Percentiles rank a stretch among this genome's conserved stretches.
Conservation (phyloP, 2,797 vertebrate genomes). For the Psittacula derbiana region DNA sequence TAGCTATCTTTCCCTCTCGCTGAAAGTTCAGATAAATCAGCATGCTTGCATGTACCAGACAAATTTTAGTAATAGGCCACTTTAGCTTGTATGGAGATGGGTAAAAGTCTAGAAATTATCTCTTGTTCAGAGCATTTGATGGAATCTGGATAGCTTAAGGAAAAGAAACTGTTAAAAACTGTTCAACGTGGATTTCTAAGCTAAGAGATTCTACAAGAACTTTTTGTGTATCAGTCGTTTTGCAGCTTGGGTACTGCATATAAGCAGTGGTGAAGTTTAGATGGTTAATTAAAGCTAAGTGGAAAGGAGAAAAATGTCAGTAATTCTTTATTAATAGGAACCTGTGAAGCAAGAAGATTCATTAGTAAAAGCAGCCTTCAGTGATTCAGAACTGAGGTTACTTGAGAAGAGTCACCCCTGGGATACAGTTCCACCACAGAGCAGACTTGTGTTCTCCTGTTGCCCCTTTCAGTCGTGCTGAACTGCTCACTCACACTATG, state of each 20-base stretch:
- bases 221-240: background rate
- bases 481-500: fast-evolving
- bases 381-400: background rate
- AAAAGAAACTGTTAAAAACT: background rate
- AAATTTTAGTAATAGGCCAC: background rate
- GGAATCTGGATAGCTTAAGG: background rate
- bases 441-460: background rate
- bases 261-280: background rate
- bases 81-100: background rate
- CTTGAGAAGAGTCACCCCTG: background rate
- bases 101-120: background rate
- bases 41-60: background rate
- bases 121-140: background rate
- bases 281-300: background rate
- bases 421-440: background rate
- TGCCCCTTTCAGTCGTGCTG: background rate
- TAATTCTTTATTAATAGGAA: background rate
- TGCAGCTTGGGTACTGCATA: background rate
- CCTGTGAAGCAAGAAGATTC: background rate
- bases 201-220: background rate
- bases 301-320: background rate
- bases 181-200: background rate
- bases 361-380: background rate
- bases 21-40: background rate
- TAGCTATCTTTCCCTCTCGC: background rate